Evolutionary conservation across 2,888 invertebrate species (phyloP).

Genomic region (Apodemia hepburni): DNA sequence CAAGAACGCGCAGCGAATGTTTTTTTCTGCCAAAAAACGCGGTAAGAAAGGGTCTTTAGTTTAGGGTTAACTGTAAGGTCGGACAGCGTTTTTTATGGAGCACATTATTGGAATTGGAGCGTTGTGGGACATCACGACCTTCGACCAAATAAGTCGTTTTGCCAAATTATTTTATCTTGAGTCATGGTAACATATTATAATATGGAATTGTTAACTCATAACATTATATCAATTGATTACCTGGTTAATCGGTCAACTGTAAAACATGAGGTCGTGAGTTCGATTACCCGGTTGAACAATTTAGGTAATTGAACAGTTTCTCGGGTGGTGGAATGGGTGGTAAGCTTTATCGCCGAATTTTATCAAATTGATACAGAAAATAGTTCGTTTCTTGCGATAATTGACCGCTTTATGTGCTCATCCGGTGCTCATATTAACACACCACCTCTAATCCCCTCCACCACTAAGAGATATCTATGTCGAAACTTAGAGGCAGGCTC

Average conservation of each 20-base stretch:
- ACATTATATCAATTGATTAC: neutral
- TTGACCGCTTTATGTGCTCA: too few species aligned
- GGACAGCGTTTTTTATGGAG: constrained; percentile 47
- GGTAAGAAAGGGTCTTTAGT: constrained; percentile 60
- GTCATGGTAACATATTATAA: neutral
- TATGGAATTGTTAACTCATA: too few species aligned
- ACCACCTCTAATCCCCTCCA: too few species aligned
- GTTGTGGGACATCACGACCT: constrained; percentile 34
- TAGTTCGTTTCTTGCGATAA: too few species aligned
- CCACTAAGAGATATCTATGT: too few species aligned
- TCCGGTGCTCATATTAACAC: too few species aligned
- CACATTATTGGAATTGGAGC: constrained; percentile 35
- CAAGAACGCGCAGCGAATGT: constrained; percentile 49
- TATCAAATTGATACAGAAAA: too few species aligned
- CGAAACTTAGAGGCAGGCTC: too few species aligned
- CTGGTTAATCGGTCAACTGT: neutral
- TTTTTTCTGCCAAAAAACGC: constrained; percentile 73
- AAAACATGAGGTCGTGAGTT: neutral
- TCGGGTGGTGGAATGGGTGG: too few species aligned
- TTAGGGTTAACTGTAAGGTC: constrained; percentile 70
- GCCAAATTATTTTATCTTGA: constrained; percentile 22
- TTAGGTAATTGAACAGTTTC: too few species aligned
- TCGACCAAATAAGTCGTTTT: constrained; percentile 29
- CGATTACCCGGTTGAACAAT: too few species aligned
- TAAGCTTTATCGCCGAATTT: too few species aligned